Percentiles rank a stretch among this genome's conserved stretches.
Conservation (phyloP, 2,113 vertebrate species). For the Procapra przewalskii region DNA sequence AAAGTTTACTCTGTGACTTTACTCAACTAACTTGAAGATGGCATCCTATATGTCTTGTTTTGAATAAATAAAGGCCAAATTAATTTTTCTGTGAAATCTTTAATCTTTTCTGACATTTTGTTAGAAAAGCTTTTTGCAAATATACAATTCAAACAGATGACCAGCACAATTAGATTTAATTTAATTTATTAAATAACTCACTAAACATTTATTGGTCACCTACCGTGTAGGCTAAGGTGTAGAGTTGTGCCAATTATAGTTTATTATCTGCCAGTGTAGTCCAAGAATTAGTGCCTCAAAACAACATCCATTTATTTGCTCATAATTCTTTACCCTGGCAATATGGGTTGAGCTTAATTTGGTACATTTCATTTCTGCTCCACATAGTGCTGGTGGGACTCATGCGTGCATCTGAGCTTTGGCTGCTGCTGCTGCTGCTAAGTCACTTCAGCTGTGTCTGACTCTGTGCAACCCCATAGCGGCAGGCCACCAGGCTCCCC, state of each 20-base stretch:
- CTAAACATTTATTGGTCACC: neutral
- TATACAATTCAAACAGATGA: neutral
- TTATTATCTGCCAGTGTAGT: neutral
- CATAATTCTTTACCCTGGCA: too few relatives aligned
- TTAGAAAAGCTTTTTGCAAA: neutral
- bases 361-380: neutral
- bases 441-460: fast-evolving
- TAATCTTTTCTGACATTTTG: neutral
- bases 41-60: neutral
- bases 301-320: neutral
- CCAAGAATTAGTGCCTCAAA: neutral
- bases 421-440: neutral
- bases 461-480: too few relatives aligned
- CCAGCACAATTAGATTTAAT: neutral
- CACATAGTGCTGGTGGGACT: neutral
- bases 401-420: neutral
- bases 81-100: neutral
- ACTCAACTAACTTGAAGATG: neutral
- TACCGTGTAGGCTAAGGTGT: neutral
- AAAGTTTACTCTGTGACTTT: neutral
- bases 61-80: neutral
- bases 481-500: too few relatives aligned
- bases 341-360: neutral
- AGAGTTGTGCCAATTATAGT: neutral
- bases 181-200: neutral